phyloP scores from a whole-genome alignment of 2,113 vertebrate genomes.

The Ochotona curzoniae region DNA sequence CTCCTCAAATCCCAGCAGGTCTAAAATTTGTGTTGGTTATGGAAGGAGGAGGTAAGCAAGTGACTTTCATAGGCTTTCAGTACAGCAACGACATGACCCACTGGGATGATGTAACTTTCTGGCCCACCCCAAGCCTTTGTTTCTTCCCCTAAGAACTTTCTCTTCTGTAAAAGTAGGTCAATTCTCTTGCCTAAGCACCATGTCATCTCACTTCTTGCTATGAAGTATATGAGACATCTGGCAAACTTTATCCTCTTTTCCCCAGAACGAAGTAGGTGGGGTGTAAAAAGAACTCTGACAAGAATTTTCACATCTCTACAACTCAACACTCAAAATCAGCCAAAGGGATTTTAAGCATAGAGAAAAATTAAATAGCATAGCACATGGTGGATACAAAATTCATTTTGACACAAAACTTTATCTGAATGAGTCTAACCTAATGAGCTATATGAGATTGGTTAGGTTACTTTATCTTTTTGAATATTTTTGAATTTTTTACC shows the following conservation, averaged over 20 bases:
- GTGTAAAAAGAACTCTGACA: not conserved
- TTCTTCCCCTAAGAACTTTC: not conserved
- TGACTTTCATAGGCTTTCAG: not conserved
- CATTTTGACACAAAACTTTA: not conserved
- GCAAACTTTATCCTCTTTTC: not conserved
- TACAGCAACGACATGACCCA: no score
- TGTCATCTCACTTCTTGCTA: not conserved
- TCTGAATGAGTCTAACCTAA: not conserved
- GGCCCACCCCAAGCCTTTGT: no score
- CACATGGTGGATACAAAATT: not conserved
- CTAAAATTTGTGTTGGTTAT: not conserved
- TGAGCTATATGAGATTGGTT: not conserved
- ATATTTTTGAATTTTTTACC: not conserved
- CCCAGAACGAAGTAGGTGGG: not conserved
- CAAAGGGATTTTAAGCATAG: not conserved
- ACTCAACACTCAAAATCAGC: not conserved
- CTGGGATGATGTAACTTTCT: fast-evolving
- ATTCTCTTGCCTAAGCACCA: not conserved
- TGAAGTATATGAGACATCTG: not conserved
- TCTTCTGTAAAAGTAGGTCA: not conserved
- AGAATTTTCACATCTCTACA: not conserved
- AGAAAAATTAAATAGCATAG: not conserved
- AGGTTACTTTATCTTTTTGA: not conserved
- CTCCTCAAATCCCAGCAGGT: not conserved
- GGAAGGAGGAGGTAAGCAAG: not conserved